Conservation (phyloP, 2,797 vertebrate genomes). For the Pipistrellus pipistrellus region DNA sequence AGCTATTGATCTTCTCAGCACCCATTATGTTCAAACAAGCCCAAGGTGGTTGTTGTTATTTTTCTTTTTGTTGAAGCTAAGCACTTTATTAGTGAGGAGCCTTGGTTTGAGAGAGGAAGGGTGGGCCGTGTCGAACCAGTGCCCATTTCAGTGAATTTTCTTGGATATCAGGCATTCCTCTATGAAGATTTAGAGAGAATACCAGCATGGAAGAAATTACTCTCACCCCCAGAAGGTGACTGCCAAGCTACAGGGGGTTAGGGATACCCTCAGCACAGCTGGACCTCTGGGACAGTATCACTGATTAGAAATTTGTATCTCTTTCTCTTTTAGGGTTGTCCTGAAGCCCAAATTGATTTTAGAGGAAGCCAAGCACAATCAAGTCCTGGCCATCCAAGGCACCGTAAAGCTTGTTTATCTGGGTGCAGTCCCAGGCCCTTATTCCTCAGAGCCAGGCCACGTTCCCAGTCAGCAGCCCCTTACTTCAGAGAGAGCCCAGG, state of each 20-base stretch:
- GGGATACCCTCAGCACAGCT: fast-evolving
- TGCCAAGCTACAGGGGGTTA: neutral
- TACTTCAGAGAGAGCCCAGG: constrained; percentile 88
- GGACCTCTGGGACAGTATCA: constrained; percentile 81
- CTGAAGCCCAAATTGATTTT: constrained; percentile 95
- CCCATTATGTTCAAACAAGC: neutral
- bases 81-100: constrained; percentile 64
- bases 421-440: constrained; percentile 92
- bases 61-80: neutral
- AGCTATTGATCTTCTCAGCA: neutral
- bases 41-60: too few species aligned
- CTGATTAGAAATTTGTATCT: constrained; percentile 88
- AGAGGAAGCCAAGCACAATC: constrained; percentile 92
- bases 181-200: constrained; percentile 90
- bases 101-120: neutral
- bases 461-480: constrained; percentile 89
- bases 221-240: constrained; percentile 76
- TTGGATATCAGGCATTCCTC: constrained; percentile 88
- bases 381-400: constrained; percentile 87
- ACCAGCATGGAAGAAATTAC: constrained; percentile 90
- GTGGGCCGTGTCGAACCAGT: neutral
- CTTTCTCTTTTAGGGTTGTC: constrained; percentile 93
- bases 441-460: constrained; percentile 95
- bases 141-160: constrained; percentile 83
- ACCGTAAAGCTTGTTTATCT: constrained; percentile 93